Conservation (phyloP, 2,888 invertebrate genomes). For the Hypomecis punctinalis region DNA sequence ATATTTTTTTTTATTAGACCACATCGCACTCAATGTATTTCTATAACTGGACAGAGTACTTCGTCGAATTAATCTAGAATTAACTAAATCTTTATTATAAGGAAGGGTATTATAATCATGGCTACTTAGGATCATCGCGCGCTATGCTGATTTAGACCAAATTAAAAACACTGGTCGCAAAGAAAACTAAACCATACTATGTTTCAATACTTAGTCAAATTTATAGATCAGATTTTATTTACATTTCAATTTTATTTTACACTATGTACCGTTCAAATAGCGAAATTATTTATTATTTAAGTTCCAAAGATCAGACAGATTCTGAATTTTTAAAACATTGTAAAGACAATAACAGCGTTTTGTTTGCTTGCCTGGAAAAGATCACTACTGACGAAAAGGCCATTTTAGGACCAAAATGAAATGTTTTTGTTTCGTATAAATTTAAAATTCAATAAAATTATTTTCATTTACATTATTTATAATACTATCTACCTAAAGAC, state of each 20-base stretch:
- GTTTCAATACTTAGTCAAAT: neutral
- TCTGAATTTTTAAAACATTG: too few species aligned
- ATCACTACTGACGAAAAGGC: too few species aligned
- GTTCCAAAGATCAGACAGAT: too few species aligned
- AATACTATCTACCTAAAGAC: too few species aligned
- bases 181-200: neutral
- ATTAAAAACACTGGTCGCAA: neutral
- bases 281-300: too few species aligned
- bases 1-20: neutral
- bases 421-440: too few species aligned
- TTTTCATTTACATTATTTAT: too few species aligned
- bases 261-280: too few species aligned
- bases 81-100: constrained; percentile 19
- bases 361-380: too few species aligned
- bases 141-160: neutral
- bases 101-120: constrained; percentile 11
- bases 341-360: too few species aligned
- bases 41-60: constrained; percentile 7
- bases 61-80: constrained; percentile 11
- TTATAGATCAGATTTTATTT: neutral
- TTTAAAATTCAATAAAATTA: too few species aligned
- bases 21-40: constrained; percentile 4
- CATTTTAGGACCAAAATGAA: too few species aligned
- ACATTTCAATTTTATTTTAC: neutral
- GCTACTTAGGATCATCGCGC: neutral